Conservation (phyloP, 2,888 invertebrate genomes). For the Timandra comae region DNA sequence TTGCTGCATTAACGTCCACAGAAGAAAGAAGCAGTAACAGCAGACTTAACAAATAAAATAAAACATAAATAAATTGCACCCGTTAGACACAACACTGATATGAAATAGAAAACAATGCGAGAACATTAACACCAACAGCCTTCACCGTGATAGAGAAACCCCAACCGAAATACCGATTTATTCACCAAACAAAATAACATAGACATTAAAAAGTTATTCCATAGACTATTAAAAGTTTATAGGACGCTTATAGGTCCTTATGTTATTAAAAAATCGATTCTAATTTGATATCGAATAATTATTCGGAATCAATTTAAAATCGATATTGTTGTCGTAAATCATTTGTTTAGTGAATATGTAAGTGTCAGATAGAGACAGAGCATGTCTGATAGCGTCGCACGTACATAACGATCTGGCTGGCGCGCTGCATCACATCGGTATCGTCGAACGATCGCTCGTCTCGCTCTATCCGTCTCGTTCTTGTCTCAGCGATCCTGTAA, state of each 20-base stretch:
- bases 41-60: slow-evolving; percentile 28
- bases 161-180: slow-evolving; percentile 48
- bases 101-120: slow-evolving; percentile 32
- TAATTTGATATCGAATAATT: too few species aligned
- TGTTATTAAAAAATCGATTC: too few species aligned
- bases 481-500: slow-evolving; percentile 67
- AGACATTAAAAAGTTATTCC: too few species aligned
- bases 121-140: slow-evolving; percentile 59
- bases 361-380: slow-evolving; percentile 41
- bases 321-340: slow-evolving; percentile 2
- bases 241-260: too few species aligned
- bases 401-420: slow-evolving; percentile 93
- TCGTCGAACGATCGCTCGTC: slow-evolving; percentile 82
- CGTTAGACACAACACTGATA: too few species aligned
- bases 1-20: too few species aligned
- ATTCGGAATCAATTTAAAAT: too few species aligned
- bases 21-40: slow-evolving; percentile 4
- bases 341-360: slow-evolving; percentile 53
- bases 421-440: slow-evolving; percentile 88
- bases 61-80: slow-evolving; percentile 20
- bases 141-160: slow-evolving; percentile 53
- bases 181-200: slow-evolving; percentile 64
- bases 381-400: slow-evolving; percentile 44
- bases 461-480: slow-evolving; percentile 67
- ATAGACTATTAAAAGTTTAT: too few species aligned